These are phyloP conservation scores for Philopotamus ludificatus DNA, from an alignment of 1,140 invertebrate genomes.

Conservation along the genomic window DNA sequence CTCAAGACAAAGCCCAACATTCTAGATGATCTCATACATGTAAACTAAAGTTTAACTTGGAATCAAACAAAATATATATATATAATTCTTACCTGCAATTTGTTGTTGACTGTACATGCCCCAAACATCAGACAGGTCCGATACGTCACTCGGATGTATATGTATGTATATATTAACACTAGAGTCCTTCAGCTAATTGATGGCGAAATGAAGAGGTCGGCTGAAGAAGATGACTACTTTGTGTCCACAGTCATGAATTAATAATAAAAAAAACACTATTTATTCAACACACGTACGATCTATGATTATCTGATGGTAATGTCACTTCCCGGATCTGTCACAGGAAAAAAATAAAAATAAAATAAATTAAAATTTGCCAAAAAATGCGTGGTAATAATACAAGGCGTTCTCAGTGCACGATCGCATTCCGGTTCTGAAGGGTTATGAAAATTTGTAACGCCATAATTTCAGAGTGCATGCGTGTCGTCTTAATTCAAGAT, in stretches of 20 bases:
- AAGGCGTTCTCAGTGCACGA: no score
- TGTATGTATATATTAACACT: background rate
- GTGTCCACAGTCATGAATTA: no score
- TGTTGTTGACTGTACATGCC: slow-evolving; percentile 24
- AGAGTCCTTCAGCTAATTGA: slow-evolving; percentile 1
- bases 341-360: slow-evolving; percentile 20
- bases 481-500: no score
- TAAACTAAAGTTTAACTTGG: background rate
- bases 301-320: slow-evolving; percentile 14
- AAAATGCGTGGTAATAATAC: no score
- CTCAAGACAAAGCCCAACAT: no score
- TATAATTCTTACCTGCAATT: slow-evolving; percentile 17
- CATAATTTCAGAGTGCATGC: no score
- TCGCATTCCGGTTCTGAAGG: no score
- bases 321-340: slow-evolving; percentile 39
- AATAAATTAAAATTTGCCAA: no score
- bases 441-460: no score
- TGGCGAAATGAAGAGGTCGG: background rate
- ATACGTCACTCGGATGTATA: background rate
- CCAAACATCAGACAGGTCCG: slow-evolving; percentile 13
- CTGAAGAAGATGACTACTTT: background rate
- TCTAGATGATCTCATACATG: no score
- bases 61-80: slow-evolving; percentile 7
- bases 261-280: no score
- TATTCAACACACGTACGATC: slow-evolving; percentile 20